A percentile compares a stretch with the other conserved stretches of the same genome.
Conservation (phyloP, 2,888 invertebrate species). For the Cotesia congregata region DNA sequence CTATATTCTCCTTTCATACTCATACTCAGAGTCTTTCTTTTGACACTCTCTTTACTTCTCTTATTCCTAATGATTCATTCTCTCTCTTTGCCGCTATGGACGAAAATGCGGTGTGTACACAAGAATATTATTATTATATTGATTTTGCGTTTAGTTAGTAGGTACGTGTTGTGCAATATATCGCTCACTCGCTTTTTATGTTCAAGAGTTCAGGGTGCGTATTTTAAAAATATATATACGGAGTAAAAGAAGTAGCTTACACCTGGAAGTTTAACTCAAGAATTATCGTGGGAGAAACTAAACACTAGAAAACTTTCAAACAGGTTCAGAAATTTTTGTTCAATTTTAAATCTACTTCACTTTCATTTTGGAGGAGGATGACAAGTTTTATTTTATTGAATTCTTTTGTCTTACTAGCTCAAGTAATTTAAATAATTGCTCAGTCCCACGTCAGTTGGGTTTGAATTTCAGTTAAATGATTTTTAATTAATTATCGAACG, state of each 20-base stretch:
- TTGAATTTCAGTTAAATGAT: too few relatives aligned
- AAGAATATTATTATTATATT: too few relatives aligned
- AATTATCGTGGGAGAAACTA: constrained; percentile 25
- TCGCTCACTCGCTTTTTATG: not conserved
- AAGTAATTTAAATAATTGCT: too few relatives aligned
- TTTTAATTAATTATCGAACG: too few relatives aligned
- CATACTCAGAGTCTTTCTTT: not conserved
- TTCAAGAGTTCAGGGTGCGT: not conserved
- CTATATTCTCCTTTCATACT: constrained; percentile 22
- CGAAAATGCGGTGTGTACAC: not conserved
- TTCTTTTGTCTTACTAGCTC: too few relatives aligned
- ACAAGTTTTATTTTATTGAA: too few relatives aligned
- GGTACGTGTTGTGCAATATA: not conserved
- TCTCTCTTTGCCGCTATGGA: constrained; percentile 11
- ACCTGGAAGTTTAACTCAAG: constrained; percentile 25
- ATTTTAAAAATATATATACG: not conserved
- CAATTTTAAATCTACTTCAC: not conserved
- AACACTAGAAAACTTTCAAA: constrained; percentile 17
- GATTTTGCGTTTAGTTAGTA: too few relatives aligned
- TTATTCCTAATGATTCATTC: constrained; percentile 29
- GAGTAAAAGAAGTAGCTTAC: constrained; percentile 26
- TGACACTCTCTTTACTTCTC: not conserved
- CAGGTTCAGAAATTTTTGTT: constrained; percentile 28
- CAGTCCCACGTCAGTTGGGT: too few relatives aligned
- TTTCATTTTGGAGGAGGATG: too few relatives aligned